Conservation (phyloP, 1,140 invertebrate genomes). For the Bombus consobrinus region DNA sequence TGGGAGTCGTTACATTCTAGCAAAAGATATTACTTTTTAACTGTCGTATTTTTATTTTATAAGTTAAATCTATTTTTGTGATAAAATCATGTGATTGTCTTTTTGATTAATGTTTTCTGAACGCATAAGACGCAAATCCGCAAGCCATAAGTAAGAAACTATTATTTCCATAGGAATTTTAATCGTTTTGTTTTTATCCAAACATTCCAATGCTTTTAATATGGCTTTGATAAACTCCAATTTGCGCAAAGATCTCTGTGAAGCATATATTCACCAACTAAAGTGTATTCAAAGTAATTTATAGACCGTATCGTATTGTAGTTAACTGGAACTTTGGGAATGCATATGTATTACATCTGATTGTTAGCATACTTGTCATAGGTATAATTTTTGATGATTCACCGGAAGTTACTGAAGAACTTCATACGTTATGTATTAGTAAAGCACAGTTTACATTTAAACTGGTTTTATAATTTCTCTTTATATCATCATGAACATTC, state of each 20-base stretch:
- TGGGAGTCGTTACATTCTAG: no score
- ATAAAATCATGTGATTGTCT: not conserved
- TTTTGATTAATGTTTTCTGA: not conserved
- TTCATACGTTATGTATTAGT: not conserved
- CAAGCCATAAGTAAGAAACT: no score
- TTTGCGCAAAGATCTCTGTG: not conserved
- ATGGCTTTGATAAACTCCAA: not conserved
- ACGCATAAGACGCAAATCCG: no score
- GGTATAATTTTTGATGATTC: constrained; percentile 20
- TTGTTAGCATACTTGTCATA: constrained; percentile 1
- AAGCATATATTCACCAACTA: not conserved
- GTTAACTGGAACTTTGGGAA: not conserved
- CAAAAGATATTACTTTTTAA: not conserved
- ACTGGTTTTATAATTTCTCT: constrained; percentile 5
- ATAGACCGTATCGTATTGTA: constrained; percentile 8
- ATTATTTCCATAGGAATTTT: no score
- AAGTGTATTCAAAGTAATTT: constrained; percentile 14
- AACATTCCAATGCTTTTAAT: not conserved
- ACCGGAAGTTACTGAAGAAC: constrained; percentile 1
- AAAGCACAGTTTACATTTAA: constrained; percentile 6
- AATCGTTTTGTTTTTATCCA: not conserved
- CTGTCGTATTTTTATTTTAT: not conserved
- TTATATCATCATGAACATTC: not conserved
- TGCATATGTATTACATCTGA: not conserved
- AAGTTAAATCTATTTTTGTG: not conserved